Percentiles rank a stretch among this genome's conserved stretches.
Conservation (phyloP, 1,140 invertebrate species). For the Globodera rostochiensis region DNA sequence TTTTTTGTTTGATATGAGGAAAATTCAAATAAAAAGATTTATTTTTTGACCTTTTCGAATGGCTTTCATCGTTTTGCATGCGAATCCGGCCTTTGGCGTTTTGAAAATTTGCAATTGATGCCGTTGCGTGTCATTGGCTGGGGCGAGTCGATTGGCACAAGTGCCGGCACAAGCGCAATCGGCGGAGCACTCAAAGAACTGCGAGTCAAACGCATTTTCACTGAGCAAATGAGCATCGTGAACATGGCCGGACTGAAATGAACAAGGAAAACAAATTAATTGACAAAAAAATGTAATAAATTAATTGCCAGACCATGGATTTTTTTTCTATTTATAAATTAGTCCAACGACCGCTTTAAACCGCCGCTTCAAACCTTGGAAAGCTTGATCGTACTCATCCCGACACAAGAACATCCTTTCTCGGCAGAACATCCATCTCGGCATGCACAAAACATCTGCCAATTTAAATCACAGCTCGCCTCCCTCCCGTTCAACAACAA, state of each 20-base stretch:
- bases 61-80: constrained; percentile 7
- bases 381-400: constrained; percentile 14
- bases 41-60: constrained; percentile 13
- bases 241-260: constrained; percentile 10
- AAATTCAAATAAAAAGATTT: too few species aligned
- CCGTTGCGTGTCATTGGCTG: neutral
- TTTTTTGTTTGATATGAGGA: too few species aligned
- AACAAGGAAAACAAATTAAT: neutral
- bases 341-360: neutral
- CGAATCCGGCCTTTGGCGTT: neutral
- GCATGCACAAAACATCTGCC: constrained; percentile 15
- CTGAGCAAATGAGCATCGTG: constrained; percentile 6
- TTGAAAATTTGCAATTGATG: constrained; percentile 18
- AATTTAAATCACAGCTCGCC: neutral
- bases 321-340: too few species aligned
- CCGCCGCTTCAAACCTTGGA: neutral
- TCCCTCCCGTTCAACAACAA: neutral
- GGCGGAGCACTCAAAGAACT: constrained; percentile 7
- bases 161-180: constrained; percentile 8
- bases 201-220: constrained; percentile 25
- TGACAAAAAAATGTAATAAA: neutral
- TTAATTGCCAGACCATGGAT: too few species aligned
- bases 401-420: constrained; percentile 16
- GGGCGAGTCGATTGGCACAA: constrained; percentile 1
- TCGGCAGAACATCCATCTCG: constrained; percentile 6